Conservation (phyloP, 2,888 invertebrate species). For the Caenorhabditis sp. region DNA sequence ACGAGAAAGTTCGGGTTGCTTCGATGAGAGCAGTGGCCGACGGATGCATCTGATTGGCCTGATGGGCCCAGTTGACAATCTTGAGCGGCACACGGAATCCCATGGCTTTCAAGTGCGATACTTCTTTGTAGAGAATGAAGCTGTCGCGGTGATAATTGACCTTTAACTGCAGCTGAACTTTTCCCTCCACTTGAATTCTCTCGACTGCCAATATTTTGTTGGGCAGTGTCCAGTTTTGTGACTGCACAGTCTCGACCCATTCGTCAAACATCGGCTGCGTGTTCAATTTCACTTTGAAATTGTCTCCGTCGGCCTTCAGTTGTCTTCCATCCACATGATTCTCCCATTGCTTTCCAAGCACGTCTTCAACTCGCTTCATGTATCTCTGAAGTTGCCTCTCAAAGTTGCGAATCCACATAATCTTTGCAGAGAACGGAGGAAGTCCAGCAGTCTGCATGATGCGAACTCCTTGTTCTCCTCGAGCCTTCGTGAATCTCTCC, state of each 20-base stretch:
- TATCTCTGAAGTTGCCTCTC: slow-evolving; percentile 97
- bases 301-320: slow-evolving; percentile 96
- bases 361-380: slow-evolving; percentile 96
- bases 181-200: slow-evolving; percentile 71
- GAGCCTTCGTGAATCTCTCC: slow-evolving; percentile 45
- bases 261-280: slow-evolving; percentile 98
- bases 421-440: slow-evolving; percentile 96
- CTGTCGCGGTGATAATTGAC: slow-evolving; percentile 97
- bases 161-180: slow-evolving; percentile 87
- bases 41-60: slow-evolving; percentile 80
- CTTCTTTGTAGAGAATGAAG: slow-evolving; percentile 97
- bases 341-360: slow-evolving; percentile 95
- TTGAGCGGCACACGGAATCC: slow-evolving; percentile 97
- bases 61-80: slow-evolving; percentile 98
- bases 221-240: slow-evolving; percentile 49
- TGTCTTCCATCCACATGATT: slow-evolving; percentile 91
- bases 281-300: slow-evolving; percentile 94
- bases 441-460: slow-evolving; percentile 93
- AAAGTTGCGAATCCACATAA: slow-evolving; percentile 95
- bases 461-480: slow-evolving; percentile 87
- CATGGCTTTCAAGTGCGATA: slow-evolving; percentile 89
- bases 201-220: slow-evolving; percentile 54
- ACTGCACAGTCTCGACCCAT: slow-evolving; percentile 83
- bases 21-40: slow-evolving; percentile 60
- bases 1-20: slow-evolving; percentile 87